A percentile compares a stretch with the other conserved stretches of the same genome.
phyloP scores from a whole-genome alignment of 2,888 invertebrate species.

The Eremobia ochroleuca region DNA sequence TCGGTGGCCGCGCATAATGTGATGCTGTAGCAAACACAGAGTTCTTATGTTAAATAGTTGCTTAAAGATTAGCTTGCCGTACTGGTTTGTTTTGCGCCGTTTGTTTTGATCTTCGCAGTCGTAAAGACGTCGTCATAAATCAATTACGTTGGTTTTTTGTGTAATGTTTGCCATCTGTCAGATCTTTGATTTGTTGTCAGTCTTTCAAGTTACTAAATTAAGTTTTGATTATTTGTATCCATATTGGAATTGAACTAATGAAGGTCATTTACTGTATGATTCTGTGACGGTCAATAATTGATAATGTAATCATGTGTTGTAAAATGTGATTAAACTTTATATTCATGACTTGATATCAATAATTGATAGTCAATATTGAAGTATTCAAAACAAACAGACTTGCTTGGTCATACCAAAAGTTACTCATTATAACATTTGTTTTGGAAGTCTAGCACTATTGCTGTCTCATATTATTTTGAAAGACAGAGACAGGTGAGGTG shows the following conservation, averaged over 20 bases:
- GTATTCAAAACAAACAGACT: constrained; percentile 5
- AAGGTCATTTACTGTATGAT: constrained; percentile 33
- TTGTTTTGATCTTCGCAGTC: constrained; percentile 35
- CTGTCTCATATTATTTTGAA: constrained; percentile 16
- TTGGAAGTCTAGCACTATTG: constrained; percentile 13
- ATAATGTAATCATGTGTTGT: constrained; percentile 24
- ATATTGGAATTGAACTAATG: not conserved
- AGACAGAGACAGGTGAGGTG: not conserved
- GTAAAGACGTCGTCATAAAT: constrained; percentile 12
- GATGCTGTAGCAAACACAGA: constrained; percentile 43
- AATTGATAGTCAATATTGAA: constrained; percentile 32
- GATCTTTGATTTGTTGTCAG: constrained; percentile 13
- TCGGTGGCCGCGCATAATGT: constrained; percentile 31
- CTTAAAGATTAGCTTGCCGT: constrained; percentile 22
- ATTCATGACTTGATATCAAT: constrained; percentile 25
- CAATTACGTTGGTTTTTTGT: constrained; percentile 17
- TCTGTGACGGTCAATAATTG: constrained; percentile 30
- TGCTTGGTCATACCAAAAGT: constrained; percentile 3
- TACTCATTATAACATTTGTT: constrained; percentile 25
- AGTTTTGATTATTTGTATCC: constrained; percentile 20
- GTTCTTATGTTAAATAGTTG: constrained; percentile 52
- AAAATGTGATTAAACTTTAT: constrained; percentile 37
- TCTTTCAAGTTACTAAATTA: not conserved
- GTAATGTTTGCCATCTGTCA: constrained; percentile 27
- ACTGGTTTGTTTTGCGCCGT: constrained; percentile 62